A percentile compares a stretch with the other conserved stretches of the same genome.
phyloP scores from a whole-genome alignment of 2,888 invertebrate genomes.

The Smittia sp. region DNA sequence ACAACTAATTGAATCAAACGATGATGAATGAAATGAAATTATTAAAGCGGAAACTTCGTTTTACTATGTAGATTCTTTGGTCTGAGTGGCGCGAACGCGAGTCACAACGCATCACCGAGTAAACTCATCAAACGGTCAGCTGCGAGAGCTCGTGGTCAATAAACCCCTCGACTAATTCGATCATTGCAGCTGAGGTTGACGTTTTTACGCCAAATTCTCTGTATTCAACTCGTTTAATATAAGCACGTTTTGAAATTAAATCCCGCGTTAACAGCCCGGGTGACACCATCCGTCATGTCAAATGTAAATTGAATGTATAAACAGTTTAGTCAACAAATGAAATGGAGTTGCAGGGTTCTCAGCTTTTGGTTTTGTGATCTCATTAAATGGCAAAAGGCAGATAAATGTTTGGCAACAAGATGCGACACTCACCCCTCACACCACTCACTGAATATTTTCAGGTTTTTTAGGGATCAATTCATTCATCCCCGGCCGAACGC shows the following conservation, averaged over 20 bases:
- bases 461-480: background rate
- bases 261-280: background rate
- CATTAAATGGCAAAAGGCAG: background rate
- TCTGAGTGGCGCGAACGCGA: background rate
- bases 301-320: slow-evolving; percentile 3
- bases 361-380: background rate
- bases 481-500: background rate
- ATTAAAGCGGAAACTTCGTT: slow-evolving; percentile 16
- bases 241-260: background rate
- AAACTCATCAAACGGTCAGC: slow-evolving; percentile 1
- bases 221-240: background rate
- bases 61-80: slow-evolving; percentile 4
- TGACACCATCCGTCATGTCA: background rate
- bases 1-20: slow-evolving; percentile 18
- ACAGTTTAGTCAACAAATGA: background rate
- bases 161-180: background rate
- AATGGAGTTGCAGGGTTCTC: background rate
- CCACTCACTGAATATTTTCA: background rate
- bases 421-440: background rate
- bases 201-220: background rate
- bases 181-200: background rate
- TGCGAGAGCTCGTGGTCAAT: background rate
- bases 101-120: background rate
- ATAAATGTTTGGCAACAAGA: no score
- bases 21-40: background rate